A percentile compares a stretch with the other conserved stretches of the same genome.
Conservation (phyloP, 2,888 invertebrate genomes). For the Bibio marci region DNA sequence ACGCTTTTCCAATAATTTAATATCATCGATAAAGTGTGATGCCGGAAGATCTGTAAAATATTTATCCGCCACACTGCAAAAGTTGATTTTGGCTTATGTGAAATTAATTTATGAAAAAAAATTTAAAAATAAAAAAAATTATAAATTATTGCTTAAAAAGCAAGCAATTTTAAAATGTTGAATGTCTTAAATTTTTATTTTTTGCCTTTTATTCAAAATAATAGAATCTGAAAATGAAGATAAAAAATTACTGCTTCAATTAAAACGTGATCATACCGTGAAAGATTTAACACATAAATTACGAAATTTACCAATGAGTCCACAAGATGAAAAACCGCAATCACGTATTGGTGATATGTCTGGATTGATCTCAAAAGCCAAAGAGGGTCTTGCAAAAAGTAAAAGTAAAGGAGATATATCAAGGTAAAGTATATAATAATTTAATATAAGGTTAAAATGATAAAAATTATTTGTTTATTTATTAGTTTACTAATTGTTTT, state of each 20-base stretch:
- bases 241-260: conserved; percentile 43
- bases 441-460: conserved; percentile 9
- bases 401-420: conserved; percentile 53
- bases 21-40: too few species aligned
- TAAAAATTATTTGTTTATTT: not conserved
- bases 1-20: too few species aligned
- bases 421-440: conserved; percentile 17
- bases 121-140: too few species aligned
- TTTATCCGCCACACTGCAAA: too few species aligned
- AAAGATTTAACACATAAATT: conserved; percentile 77
- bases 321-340: conserved; percentile 40
- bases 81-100: too few species aligned
- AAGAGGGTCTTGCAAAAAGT: conserved; percentile 76
- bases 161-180: too few species aligned
- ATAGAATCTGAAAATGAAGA: conserved; percentile 41
- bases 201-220: not conserved
- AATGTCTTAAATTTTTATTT: too few species aligned
- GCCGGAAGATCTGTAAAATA: too few species aligned
- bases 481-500: not conserved
- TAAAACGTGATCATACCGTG: conserved; percentile 70
- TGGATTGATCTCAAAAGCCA: conserved; percentile 83
- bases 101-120: too few species aligned
- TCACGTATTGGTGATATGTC: conserved; percentile 67
- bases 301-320: conserved; percentile 41
- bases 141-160: too few species aligned